Evolutionary conservation across 2,797 vertebrate genomes (phyloP).

Genomic region (Cyclopterus lumpus): DNA sequence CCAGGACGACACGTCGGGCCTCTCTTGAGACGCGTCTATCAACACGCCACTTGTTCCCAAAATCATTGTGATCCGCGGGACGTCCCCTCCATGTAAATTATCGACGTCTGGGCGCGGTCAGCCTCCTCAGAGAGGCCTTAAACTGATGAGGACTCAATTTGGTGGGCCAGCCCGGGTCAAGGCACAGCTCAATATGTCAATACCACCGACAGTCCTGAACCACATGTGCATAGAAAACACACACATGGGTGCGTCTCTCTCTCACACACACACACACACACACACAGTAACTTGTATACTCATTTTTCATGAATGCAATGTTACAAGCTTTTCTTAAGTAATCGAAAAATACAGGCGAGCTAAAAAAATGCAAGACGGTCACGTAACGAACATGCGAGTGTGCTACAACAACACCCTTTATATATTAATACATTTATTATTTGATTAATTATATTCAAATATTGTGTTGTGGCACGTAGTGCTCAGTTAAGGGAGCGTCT

Average conservation of each 20-base stretch:
- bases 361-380: too few species aligned
- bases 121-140: conserved; percentile 54
- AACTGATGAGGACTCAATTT: conserved; percentile 74
- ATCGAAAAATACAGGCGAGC: too few species aligned
- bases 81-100: conserved; percentile 46
- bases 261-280: background rate
- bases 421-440: too few species aligned
- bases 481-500: too few species aligned
- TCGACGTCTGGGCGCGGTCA: conserved; percentile 50
- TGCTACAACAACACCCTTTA: too few species aligned
- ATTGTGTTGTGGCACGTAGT: too few species aligned
- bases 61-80: conserved; percentile 26
- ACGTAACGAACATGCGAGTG: too few species aligned
- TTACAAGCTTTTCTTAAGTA: too few species aligned
- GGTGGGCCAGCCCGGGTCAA: conserved; percentile 45
- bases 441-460: too few species aligned
- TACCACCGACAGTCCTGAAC: conserved; percentile 37
- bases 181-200: conserved; percentile 57
- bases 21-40: conserved; percentile 53
- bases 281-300: background rate
- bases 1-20: conserved; percentile 42
- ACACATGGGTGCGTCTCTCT: background rate
- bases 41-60: conserved; percentile 46
- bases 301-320: too few species aligned
- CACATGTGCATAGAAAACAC: conserved; percentile 14